These are phyloP conservation scores for Drosophila maculinotata DNA, from an alignment of 2,888 invertebrate genomes.

Conservation along the genomic window DNA sequence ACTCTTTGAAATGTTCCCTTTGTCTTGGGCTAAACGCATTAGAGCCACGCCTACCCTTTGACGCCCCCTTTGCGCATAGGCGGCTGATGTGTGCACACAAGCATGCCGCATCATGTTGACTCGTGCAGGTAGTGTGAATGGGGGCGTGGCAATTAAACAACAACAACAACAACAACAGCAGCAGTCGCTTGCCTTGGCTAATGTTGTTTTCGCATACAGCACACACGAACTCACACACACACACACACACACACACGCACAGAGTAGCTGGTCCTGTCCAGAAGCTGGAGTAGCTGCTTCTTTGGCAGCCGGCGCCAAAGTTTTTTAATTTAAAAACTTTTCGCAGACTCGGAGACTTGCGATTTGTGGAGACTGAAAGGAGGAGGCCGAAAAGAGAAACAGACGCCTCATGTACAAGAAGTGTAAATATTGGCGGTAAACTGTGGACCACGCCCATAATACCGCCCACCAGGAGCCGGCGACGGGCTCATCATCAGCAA, in stretches of 20 bases:
- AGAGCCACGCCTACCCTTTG: conserved; percentile 19
- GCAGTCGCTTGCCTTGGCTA: conserved; percentile 22
- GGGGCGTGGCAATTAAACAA: conserved; percentile 68
- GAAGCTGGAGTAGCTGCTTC: conserved; percentile 38
- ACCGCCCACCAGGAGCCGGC: conserved; percentile 22
- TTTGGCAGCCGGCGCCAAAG: conserved; percentile 71
- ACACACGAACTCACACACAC: conserved; percentile 9
- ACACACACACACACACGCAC: conserved; percentile 13
- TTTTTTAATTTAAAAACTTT: conserved; percentile 82
- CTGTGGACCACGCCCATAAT: conserved; percentile 34
- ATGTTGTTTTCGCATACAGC: conserved; percentile 41
- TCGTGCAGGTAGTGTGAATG: conserved; percentile 36
- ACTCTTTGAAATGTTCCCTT: conserved; percentile 49
- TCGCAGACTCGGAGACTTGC: conserved; percentile 47
- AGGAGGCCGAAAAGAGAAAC: conserved; percentile 27
- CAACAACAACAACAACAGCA: conserved; percentile 23
- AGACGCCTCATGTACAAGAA: conserved; percentile 50
- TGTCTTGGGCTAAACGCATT: conserved; percentile 54
- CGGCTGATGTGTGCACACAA: conserved; percentile 68
- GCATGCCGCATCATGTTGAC: conserved; percentile 45
- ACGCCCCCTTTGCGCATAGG: conserved; percentile 3
- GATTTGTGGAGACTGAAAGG: conserved; percentile 13
- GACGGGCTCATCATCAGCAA: conserved; percentile 43
- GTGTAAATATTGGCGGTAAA: conserved; percentile 64
- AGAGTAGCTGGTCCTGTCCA: conserved; percentile 16